These are phyloP conservation scores for Zaprionus taronus DNA, from an alignment of 1,140 invertebrate species.

Conservation along the genomic window DNA sequence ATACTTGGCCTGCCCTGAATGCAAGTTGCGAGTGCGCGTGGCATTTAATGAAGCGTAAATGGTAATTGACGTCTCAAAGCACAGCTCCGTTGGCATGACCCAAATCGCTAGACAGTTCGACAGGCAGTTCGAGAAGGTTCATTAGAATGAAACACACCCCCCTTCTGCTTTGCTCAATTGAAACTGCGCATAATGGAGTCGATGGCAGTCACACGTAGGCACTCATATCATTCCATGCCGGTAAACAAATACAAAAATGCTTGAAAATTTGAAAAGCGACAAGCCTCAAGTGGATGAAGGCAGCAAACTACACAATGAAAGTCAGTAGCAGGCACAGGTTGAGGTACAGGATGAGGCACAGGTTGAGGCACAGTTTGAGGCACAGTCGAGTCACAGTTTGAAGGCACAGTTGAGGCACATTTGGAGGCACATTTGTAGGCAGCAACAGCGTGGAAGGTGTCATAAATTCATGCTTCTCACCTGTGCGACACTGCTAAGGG, in stretches of 20 bases:
- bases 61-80: constrained; percentile 77
- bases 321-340: constrained; percentile 32
- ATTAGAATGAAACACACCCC: constrained; percentile 60
- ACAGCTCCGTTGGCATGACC: constrained; percentile 57
- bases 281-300: constrained; percentile 29
- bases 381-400: no score
- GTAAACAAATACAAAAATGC: constrained; percentile 72
- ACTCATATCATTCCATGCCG: constrained; percentile 71
- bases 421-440: not conserved
- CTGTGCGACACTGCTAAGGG: constrained; percentile 36
- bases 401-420: no score
- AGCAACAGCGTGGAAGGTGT: constrained; percentile 50
- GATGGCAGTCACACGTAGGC: constrained; percentile 30
- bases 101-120: constrained; percentile 74
- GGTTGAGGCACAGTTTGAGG: no score
- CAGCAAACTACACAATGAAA: constrained; percentile 50
- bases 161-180: constrained; percentile 27
- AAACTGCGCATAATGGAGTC: constrained; percentile 37
- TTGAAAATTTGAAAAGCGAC: constrained; percentile 42
- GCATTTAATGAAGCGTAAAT: constrained; percentile 81
- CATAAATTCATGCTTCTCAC: constrained; percentile 69
- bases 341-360: not conserved
- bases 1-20: constrained; percentile 42
- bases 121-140: constrained; percentile 56
- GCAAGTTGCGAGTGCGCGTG: constrained; percentile 45